Conservation (phyloP, 2,797 vertebrate species). For the Liparis tanakae region DNA sequence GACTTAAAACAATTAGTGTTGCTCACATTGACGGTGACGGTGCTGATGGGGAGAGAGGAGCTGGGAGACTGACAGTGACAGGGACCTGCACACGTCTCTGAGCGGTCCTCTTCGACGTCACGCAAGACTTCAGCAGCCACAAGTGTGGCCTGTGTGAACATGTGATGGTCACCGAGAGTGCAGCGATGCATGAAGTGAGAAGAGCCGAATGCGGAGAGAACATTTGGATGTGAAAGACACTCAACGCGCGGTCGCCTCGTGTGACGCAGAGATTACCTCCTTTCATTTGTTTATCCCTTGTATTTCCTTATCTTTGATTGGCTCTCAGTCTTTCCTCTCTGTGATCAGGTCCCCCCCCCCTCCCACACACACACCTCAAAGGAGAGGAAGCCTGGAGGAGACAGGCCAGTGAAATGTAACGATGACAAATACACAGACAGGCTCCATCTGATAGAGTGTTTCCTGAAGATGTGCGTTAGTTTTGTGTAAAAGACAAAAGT, state of each 20-base stretch:
- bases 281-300: constrained; percentile 71
- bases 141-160: constrained; percentile 39
- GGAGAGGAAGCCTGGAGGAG: constrained; percentile 67
- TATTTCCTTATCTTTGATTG: constrained; percentile 74
- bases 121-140: constrained; percentile 45
- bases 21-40: constrained; percentile 42
- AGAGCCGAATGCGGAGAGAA: constrained; percentile 53
- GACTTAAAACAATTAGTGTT: constrained; percentile 68
- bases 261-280: constrained; percentile 66
- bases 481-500: constrained; percentile 20
- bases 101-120: constrained; percentile 38
- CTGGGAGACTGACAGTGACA: constrained; percentile 52
- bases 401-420: constrained; percentile 50
- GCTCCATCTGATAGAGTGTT: constrained; percentile 57
- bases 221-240: constrained; percentile 51
- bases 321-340: constrained; percentile 66
- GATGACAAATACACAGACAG: constrained; percentile 64
- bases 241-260: constrained; percentile 38
- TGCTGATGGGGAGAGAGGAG: constrained; percentile 32
- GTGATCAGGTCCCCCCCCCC: constrained; percentile 64
- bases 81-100: constrained; percentile 41
- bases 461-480: constrained; percentile 33
- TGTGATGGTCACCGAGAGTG: constrained; percentile 56
- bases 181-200: constrained; percentile 31
- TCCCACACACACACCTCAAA: constrained; percentile 60